Conservation (phyloP, 2,888 invertebrate genomes). For the Rhamnusium bicolor region DNA sequence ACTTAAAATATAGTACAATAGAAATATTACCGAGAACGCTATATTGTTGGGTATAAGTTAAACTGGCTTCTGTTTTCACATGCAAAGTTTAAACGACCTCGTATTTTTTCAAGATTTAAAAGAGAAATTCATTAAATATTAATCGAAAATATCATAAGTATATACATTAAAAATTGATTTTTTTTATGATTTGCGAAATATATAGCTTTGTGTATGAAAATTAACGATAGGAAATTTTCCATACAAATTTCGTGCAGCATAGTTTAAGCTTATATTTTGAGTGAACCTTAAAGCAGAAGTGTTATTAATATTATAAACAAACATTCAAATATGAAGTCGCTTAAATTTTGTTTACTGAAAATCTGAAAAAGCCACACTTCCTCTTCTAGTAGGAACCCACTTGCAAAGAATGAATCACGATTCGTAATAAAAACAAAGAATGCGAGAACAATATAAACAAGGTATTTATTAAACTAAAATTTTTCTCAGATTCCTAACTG, state of each 20-base stretch:
- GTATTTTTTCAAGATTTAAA: neutral
- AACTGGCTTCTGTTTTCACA: neutral
- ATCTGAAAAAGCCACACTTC: constrained; percentile 20
- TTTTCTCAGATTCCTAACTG: constrained; percentile 41
- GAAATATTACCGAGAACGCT: constrained; percentile 20
- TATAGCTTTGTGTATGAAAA: neutral
- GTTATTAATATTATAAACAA: neutral
- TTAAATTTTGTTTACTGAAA: neutral
- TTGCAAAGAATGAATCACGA: constrained; percentile 32
- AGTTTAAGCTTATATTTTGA: constrained; percentile 1
- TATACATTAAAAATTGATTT: neutral
- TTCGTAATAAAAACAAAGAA: constrained; percentile 43
- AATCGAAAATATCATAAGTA: neutral
- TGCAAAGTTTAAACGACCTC: neutral
- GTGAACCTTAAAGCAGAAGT: neutral
- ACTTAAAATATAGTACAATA: constrained; percentile 44
- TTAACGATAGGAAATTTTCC: neutral
- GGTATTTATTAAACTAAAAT: constrained; percentile 46
- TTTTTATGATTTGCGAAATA: neutral
- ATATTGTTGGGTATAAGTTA: constrained; percentile 1
- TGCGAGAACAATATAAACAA: constrained; percentile 44
- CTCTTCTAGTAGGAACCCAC: constrained; percentile 41
- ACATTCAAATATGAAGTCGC: neutral
- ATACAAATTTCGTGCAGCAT: neutral
- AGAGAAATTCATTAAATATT: neutral